Percentiles rank a stretch among this genome's conserved stretches.
These are phyloP conservation scores for Meiosimyza platycephala DNA, from an alignment of 2,888 invertebrate genomes.

Conservation along the genomic window DNA sequence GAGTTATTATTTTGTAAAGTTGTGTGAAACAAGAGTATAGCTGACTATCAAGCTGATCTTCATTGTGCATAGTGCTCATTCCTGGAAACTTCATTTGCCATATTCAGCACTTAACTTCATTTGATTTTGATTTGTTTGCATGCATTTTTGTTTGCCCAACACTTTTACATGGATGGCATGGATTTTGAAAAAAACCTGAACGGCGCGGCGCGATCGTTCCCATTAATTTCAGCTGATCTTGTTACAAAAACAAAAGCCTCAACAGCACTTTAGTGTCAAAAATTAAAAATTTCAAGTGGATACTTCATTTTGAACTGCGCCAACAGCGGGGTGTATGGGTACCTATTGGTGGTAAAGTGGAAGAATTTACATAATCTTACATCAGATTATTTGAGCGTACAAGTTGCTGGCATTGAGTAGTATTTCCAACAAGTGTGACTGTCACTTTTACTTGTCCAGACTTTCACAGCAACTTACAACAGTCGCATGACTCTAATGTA, in stretches of 20 bases:
- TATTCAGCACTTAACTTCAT: constrained; percentile 19
- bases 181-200: constrained; percentile 11
- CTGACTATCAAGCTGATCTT: too few species aligned
- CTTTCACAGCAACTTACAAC: not conserved
- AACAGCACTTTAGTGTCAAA: constrained; percentile 58
- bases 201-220: constrained; percentile 38
- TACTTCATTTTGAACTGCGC: not conserved
- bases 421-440: constrained; percentile 60
- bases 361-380: constrained; percentile 4
- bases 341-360: not conserved
- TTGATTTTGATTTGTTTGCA: constrained; percentile 23
- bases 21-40: not conserved
- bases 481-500: not conserved
- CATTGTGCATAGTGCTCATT: not conserved
- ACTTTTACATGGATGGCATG: constrained; percentile 56
- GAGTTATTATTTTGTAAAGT: not conserved
- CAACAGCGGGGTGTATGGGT: not conserved
- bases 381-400: not conserved
- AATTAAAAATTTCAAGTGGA: constrained; percentile 32
- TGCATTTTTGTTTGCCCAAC: constrained; percentile 52
- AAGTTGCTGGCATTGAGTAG: not conserved
- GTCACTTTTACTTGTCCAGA: constrained; percentile 51
- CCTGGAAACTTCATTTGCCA: constrained; percentile 52
- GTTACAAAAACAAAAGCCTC: constrained; percentile 46
- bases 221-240: constrained; percentile 55